Evolutionary conservation across 23 tunicate species (phyloP).

Genomic region (Pegea sp.): DNA sequence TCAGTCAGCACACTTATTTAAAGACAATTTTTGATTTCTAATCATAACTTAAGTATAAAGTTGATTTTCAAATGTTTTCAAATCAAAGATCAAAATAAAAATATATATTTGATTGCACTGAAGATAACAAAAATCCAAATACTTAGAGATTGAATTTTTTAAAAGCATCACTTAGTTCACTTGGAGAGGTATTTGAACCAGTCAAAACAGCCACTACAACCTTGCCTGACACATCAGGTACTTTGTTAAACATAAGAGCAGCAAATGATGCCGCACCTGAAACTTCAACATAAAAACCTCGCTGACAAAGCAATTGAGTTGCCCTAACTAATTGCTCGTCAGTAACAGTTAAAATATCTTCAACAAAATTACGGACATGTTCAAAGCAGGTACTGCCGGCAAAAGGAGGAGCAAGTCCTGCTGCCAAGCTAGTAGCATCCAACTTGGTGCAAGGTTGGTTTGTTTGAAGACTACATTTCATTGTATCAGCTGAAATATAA

Average conservation of each 20-base stretch:
- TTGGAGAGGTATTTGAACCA: conserved; percentile 38
- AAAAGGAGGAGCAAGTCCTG: conserved; percentile 57
- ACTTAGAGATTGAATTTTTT: too few species aligned
- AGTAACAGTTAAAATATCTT: conserved; percentile 25
- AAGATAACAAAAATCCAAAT: too few species aligned
- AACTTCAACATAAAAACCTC: conserved; percentile 31
- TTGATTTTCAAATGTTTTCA: too few species aligned
- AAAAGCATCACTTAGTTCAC: too few species aligned
- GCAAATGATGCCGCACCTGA: conserved; percentile 62
- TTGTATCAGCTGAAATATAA: conserved; percentile 25
- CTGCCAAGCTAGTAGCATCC: conserved; percentile 25
- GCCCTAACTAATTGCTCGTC: conserved; percentile 22
- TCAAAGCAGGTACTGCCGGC: conserved; percentile 27
- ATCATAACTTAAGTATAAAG: too few species aligned
- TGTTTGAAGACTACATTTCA: conserved; percentile 26
- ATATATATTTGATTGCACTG: too few species aligned
- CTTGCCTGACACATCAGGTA: conserved; percentile 24
- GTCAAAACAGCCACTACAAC: conserved; percentile 54
- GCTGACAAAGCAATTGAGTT: conserved; percentile 9
- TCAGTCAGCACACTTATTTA: too few species aligned
- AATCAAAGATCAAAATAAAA: too few species aligned
- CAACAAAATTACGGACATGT: conserved; percentile 9
- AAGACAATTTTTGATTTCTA: too few species aligned
- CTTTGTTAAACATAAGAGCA: conserved; percentile 23
- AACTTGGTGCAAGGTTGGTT: conserved; percentile 12